Conservation (phyloP, 2,113 vertebrate species). For the Eclectus roratus region DNA sequence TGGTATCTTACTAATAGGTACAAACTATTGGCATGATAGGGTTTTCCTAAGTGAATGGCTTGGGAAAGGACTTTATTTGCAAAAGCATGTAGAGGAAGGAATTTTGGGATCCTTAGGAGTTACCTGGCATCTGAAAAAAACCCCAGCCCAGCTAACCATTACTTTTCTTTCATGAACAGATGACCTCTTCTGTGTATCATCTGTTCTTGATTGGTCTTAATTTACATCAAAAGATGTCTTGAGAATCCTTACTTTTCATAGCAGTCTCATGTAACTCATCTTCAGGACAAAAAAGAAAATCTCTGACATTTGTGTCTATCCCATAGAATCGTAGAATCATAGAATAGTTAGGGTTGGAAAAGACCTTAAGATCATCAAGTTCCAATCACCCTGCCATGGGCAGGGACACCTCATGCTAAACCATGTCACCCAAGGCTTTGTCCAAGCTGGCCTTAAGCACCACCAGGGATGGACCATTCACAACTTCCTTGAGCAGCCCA, state of each 20-base stretch:
- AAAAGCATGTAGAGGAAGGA: background rate
- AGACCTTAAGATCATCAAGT: too few species aligned
- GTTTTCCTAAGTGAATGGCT: background rate
- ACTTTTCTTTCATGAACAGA: background rate
- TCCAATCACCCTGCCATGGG: too few species aligned
- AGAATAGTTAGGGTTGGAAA: too few species aligned
- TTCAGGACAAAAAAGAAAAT: background rate
- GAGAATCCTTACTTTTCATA: background rate
- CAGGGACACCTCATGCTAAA: too few species aligned
- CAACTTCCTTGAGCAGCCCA: too few species aligned
- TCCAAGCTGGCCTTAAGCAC: too few species aligned
- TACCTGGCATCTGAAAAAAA: background rate
- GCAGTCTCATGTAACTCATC: background rate
- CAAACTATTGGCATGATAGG: background rate
- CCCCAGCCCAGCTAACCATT: background rate
- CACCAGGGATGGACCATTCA: too few species aligned
- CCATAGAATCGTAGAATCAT: too few species aligned
- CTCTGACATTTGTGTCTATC: background rate
- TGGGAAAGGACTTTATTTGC: background rate
- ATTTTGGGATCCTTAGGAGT: background rate
- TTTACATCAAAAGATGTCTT: background rate
- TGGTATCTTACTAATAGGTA: background rate
- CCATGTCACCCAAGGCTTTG: too few species aligned
- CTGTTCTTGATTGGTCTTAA: background rate
- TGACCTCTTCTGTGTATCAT: background rate